Base-by-base conservation (phyloP, 2,113 vertebrate genomes). In the Numenius arquata region DNA sequence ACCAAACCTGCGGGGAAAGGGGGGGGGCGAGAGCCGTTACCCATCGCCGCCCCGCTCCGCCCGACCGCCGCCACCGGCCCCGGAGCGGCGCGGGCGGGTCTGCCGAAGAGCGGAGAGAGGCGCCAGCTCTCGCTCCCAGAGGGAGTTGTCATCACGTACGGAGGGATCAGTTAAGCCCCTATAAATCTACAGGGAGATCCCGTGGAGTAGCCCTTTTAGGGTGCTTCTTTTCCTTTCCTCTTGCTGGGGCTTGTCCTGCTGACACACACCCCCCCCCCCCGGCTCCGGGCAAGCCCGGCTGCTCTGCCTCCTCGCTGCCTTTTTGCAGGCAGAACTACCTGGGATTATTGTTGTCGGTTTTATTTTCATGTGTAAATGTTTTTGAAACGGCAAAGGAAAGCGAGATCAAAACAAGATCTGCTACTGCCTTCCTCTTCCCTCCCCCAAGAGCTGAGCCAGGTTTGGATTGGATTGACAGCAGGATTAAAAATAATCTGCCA, bases 1-100 rank as follows among this genome's bases (percentile, higher is more conserved):
- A 99, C 99, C 99, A 99, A 85, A 99, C 99, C 99, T 99, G 98
- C 29, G 75, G 66, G 85, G 4, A 95, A 55, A 55, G 73, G 93
- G 85, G 89, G 86, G 63, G 82, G 70, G 84, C 77, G 26, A 94
- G 26, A 74, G 71, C 63, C 41, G 76, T 94, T 87, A 92, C 74
- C n/a, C n/a, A 12, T 87, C 17, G 21, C 81, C 22, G 34, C 26
- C 65, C 27, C n/a, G n/a, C 76, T 72, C 48, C n/a, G 10, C 52
- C 72, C 16, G 72, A 16, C 55, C 11, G 17, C 74, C n/a, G 53
- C 65, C 36, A 6, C 58, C 41, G 63, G 40, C 32, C 22, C 73
- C 32, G 6, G 36, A 19, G n/a, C 12, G 14, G 22, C 2, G 47
- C 11, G 22, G 66, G 45, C 20, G 7, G 72, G 4, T 23, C 80